Percentiles rank a stretch among this genome's conserved stretches.
Conservation (phyloP, 1,140 invertebrate genomes). For the Sitodiplosis mosellana region DNA sequence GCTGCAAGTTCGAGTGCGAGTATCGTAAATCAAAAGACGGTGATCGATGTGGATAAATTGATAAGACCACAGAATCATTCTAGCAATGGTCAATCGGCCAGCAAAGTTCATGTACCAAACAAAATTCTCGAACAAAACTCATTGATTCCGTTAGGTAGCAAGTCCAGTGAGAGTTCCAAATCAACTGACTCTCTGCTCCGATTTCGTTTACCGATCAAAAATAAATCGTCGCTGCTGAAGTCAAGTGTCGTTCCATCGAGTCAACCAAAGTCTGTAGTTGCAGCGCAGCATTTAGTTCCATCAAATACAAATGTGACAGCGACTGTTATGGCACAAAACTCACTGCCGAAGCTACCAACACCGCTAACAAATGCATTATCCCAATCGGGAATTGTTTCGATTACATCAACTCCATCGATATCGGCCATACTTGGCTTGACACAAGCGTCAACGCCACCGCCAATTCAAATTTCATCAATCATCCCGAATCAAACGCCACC, state of each 20-base stretch:
- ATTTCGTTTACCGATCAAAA: not conserved
- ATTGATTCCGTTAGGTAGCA: not conserved
- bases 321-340: no score
- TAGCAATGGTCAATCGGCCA: not conserved
- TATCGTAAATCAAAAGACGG: not conserved
- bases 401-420: conserved; percentile 1
- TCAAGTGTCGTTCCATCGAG: not conserved
- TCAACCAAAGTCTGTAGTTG: not conserved
- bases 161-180: not conserved
- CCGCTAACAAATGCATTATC: no score
- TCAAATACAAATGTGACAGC: no score
- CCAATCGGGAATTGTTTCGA: not conserved
- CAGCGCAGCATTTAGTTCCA: no score
- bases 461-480: not conserved
- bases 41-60: not conserved
- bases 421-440: not conserved
- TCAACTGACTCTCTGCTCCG: not conserved
- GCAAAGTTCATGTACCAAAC: conserved; percentile 3
- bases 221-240: not conserved
- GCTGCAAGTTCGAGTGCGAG: conserved; percentile 1
- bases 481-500: not conserved
- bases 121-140: conserved; percentile 5
- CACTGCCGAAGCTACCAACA: no score
- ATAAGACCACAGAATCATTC: not conserved
- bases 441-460: not conserved